Percentiles rank a stretch among this genome's conserved stretches.
Conservation (phyloP, 2,113 vertebrate genomes). For the Grus americana region DNA sequence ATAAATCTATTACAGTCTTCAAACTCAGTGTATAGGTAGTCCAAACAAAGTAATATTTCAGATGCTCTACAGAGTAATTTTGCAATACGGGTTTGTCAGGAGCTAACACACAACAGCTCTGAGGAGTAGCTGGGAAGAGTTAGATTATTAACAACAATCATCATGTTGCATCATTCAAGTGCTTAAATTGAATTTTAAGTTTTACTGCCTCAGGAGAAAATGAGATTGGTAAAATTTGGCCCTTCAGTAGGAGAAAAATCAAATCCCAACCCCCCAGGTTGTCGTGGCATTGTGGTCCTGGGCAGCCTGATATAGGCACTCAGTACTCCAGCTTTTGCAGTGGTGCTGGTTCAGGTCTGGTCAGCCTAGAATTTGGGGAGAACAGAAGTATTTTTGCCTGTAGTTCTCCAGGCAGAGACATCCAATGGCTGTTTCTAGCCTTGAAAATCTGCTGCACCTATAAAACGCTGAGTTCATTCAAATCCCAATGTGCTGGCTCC, state of each 20-base stretch:
- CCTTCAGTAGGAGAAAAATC: not conserved
- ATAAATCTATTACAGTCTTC: not conserved
- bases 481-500: not conserved
- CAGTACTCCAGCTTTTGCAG: not conserved
- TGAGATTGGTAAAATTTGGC: not conserved
- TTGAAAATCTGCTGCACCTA: not conserved
- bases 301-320: rapidly evolving
- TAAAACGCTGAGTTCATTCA: not conserved
- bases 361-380: not conserved
- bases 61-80: not conserved
- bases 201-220: not conserved
- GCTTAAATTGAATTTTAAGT: not conserved
- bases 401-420: not conserved
- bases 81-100: not conserved
- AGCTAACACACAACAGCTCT: not conserved
- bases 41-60: not conserved
- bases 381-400: not conserved
- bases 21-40: not conserved
- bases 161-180: not conserved
- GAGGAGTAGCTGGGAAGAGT: not conserved
- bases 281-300: rapidly evolving
- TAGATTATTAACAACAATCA: not conserved
- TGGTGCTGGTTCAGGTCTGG: not conserved
- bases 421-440: not conserved
- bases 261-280: not conserved